Evolutionary conservation across 2,797 vertebrate species (phyloP).

Genomic region (Tenualosa thibaudeaui): DNA sequence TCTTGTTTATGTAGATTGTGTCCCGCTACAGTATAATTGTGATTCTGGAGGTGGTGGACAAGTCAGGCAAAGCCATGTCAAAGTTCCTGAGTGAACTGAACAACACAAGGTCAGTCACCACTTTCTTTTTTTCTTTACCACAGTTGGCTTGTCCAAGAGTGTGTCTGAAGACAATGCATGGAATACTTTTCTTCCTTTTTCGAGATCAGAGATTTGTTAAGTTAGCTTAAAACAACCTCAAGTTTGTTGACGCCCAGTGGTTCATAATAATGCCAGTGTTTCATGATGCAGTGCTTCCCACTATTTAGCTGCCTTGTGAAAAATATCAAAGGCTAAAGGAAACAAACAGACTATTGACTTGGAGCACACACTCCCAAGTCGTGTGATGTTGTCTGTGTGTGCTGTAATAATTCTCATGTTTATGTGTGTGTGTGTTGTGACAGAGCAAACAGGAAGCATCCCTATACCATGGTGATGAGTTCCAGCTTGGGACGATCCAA

Average conservation of each 20-base stretch:
- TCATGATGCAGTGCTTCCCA: background rate
- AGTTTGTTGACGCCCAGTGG: background rate
- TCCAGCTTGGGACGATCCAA: conserved; percentile 57
- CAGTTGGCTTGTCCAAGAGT: background rate
- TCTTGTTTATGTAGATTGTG: conserved; percentile 52
- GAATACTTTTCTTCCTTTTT: too few species aligned
- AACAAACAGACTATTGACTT: background rate
- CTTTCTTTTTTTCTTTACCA: background rate
- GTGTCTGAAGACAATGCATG: background rate
- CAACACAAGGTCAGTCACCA: conserved; percentile 44
- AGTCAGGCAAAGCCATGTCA: conserved; percentile 56
- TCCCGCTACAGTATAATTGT: conserved; percentile 66
- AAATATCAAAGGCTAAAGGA: too few species aligned
- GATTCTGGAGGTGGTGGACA: conserved; percentile 70
- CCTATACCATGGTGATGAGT: conserved; percentile 57
- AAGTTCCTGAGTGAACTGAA: conserved; percentile 63
- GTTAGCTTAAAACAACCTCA: too few species aligned
- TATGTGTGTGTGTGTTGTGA: conserved; percentile 2
- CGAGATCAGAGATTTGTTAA: too few species aligned
- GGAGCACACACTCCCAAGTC: background rate
- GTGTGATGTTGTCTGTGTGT: background rate
- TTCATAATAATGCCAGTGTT: background rate
- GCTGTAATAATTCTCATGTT: background rate
- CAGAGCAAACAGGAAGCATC: conserved; percentile 43
- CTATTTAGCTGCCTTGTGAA: too few species aligned